Percentiles rank a stretch among this genome's conserved stretches.
These are phyloP conservation scores for Drosophila serrata DNA, from an alignment of 1,140 invertebrate species.

Conservation along the genomic window DNA sequence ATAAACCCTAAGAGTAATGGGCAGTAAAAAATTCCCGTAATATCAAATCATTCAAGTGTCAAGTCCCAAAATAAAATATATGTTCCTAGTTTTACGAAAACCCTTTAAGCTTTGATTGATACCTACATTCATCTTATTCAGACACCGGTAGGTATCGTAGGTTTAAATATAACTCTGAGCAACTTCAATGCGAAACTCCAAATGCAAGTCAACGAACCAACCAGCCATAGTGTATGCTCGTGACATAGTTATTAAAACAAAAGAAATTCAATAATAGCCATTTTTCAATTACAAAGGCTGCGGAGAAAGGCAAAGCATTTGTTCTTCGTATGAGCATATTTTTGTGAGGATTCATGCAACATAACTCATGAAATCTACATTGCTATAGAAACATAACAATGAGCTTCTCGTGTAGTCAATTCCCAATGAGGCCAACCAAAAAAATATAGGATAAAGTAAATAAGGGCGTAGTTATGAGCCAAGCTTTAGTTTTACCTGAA, in stretches of 20 bases:
- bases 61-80: constrained; percentile 2
- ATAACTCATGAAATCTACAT: not conserved
- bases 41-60: not conserved
- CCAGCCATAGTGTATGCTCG: constrained; percentile 4
- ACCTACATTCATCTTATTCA: constrained; percentile 8
- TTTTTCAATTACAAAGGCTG: constrained; percentile 19
- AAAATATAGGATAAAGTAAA: not conserved
- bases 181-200: constrained; percentile 19
- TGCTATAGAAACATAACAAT: constrained; percentile 19
- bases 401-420: not conserved
- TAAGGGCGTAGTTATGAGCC: too few relatives aligned
- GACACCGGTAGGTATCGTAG: not conserved
- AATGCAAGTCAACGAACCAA: constrained; percentile 11
- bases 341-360: not conserved
- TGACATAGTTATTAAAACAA: constrained; percentile 47
- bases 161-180: not conserved
- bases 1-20: not conserved
- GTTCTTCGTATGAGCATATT: constrained; percentile 31
- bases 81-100: not conserved
- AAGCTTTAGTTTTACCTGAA: too few relatives aligned
- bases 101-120: not conserved
- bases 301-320: not conserved
- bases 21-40: not conserved
- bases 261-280: constrained; percentile 40
- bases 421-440: not conserved